Base-by-base conservation (phyloP, 2,113 vertebrate species). In the Aptenodytes forsteri region DNA sequence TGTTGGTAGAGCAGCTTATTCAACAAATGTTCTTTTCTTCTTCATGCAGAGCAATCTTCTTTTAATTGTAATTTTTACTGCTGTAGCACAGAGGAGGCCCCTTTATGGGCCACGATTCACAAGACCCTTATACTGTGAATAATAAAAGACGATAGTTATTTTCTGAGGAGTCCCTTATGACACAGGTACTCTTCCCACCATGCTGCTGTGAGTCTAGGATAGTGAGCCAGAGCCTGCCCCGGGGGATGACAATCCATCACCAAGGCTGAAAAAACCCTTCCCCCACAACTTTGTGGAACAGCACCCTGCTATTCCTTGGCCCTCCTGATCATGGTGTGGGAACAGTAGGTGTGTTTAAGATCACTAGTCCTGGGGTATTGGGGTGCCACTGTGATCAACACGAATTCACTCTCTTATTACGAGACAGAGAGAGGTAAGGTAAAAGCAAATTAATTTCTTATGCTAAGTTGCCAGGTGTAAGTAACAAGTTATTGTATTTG, bases 61-160 rank as follows among this genome's bases (percentile, higher is more conserved):
- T 90, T 90, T 77, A 84, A 84, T 81, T 93, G 40, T 61, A 17
- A 87, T 52, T 97, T 97, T 95, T 85, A 85, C 25, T 76, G 44
- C 40, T 65, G 44, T 20, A 82, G 30, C 14, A 66, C 59, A 73
- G 49, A 75, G 50, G 50, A 93, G 58, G 44, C 4, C 61, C 38
- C 62, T 91, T 94, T 93, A 90, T 55, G 19, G 66, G 36, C 36
- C 46, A 86, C 69, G 40, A 89, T 52, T 90, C 72, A 52, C 50
- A 94, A 58, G n/a, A 40, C 32, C 15, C 10, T 94, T 85, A 36
- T 22, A 56, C 6, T 36, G 26, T 49, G 30, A 87, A 75, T 55
- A 87, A 72, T 38, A 91, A 79, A 75, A 85, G 23, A 14, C 0
- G 0, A 47, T 29, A 76, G 47, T 52, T 94, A 46, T 61, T 82